These are phyloP conservation scores for Manduca sexta DNA, from an alignment of 1,140 invertebrate species.

Conservation along the genomic window DNA sequence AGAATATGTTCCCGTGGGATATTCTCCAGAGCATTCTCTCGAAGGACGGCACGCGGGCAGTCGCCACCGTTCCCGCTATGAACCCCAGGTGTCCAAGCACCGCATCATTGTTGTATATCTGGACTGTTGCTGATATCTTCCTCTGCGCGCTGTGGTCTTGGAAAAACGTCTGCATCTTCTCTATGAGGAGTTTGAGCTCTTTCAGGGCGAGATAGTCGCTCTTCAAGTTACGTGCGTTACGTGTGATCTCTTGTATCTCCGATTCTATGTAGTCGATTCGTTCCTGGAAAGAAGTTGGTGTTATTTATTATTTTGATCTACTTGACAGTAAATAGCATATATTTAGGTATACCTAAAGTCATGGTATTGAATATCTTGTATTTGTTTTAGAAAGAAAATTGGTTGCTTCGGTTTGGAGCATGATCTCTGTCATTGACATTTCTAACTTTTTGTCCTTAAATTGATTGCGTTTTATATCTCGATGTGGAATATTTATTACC, in stretches of 20 bases:
- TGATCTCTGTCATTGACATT: too few relatives aligned
- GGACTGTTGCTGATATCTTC: slow-evolving; percentile 78
- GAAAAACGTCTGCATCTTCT: slow-evolving; percentile 93
- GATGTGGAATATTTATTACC: too few relatives aligned
- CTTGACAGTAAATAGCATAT: too few relatives aligned
- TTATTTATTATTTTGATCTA: too few relatives aligned
- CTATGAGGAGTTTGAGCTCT: slow-evolving; percentile 90
- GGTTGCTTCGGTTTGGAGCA: too few relatives aligned
- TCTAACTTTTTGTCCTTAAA: too few relatives aligned
- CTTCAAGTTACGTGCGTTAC: slow-evolving; percentile 92
- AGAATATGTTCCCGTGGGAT: slow-evolving; percentile 89
- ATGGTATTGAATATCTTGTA: too few relatives aligned
- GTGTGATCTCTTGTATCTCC: slow-evolving; percentile 90
- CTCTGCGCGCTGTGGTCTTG: slow-evolving; percentile 80
- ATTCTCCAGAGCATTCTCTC: slow-evolving; percentile 90
- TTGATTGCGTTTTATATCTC: too few relatives aligned
- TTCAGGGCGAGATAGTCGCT: slow-evolving; percentile 92
- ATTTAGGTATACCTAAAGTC: too few relatives aligned
- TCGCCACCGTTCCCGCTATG: slow-evolving; percentile 76
- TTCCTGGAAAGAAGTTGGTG: slow-evolving; percentile 74
- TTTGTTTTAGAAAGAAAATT: too few relatives aligned
- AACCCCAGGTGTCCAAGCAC: slow-evolving; percentile 80
- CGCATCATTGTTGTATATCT: slow-evolving; percentile 82
- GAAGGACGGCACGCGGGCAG: slow-evolving; percentile 84
- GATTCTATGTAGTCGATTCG: slow-evolving; percentile 91